phyloP scores from a whole-genome alignment of 2,113 vertebrate species.

The Dendrocopos noguchii region DNA sequence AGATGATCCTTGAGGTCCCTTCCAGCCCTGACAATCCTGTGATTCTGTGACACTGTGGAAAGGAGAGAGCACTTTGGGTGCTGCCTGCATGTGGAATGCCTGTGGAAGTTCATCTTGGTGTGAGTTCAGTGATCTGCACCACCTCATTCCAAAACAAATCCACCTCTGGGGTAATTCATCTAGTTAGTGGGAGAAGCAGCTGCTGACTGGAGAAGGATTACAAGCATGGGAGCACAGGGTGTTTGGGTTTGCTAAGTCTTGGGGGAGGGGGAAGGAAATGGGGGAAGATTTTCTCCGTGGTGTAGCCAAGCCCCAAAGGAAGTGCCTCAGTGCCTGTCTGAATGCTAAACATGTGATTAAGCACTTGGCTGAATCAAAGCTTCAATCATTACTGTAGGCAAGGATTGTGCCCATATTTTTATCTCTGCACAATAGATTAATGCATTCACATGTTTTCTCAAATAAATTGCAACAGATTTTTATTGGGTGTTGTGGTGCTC shows the following conservation, averaged over 20 bases:
- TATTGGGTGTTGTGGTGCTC: neutral
- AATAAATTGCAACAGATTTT: neutral
- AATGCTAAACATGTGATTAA: neutral
- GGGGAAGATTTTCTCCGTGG: neutral
- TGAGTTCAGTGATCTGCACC: neutral
- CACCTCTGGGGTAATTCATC: neutral
- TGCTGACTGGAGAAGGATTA: neutral
- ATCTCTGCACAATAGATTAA: neutral
- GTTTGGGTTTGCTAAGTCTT: neutral
- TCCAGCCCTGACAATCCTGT: too few species aligned
- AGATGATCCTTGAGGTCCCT: too few species aligned
- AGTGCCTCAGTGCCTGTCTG: neutral
- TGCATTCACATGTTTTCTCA: neutral
- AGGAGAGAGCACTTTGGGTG: neutral
- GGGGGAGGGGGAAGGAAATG: neutral
- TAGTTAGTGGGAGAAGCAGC: neutral
- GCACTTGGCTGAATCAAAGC: constrained; percentile 11
- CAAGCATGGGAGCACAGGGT: neutral
- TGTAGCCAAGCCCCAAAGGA: neutral
- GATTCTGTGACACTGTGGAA: neutral
- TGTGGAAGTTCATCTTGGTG: rapidly evolving
- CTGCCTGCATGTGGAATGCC: neutral
- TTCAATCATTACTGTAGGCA: neutral
- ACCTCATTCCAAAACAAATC: neutral
- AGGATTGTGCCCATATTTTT: neutral